phyloP scores from a whole-genome alignment of 2,888 invertebrate species.

The Gerris lacustris region DNA sequence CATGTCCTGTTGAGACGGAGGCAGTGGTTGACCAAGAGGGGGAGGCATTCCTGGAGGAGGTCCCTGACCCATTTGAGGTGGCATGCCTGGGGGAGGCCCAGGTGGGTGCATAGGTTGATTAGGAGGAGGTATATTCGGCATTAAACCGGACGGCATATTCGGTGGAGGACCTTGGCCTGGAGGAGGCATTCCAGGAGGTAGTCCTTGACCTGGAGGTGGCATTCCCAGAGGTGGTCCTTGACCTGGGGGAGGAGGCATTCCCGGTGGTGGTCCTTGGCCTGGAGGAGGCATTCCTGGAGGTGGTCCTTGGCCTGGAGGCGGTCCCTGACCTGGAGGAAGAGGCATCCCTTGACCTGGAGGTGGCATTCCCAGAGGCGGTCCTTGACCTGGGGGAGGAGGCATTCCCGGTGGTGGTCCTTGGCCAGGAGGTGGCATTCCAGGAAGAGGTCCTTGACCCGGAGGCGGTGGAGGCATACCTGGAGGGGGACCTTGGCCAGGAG shows the following conservation, averaged over 20 bases:
- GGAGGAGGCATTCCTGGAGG: slow-evolving; percentile 32
- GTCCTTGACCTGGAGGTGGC: slow-evolving; percentile 28
- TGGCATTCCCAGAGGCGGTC: slow-evolving; percentile 23
- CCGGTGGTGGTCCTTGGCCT: slow-evolving; percentile 35
- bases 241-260: slow-evolving; percentile 35
- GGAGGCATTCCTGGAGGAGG: neutral
- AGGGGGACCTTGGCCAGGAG: slow-evolving; percentile 22
- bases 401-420: neutral
- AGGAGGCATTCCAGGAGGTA: slow-evolving; percentile 26
- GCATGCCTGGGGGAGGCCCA: slow-evolving; percentile 10
- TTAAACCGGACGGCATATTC: slow-evolving; percentile 29
- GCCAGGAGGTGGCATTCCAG: slow-evolving; percentile 8
- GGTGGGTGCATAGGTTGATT: slow-evolving; percentile 7
- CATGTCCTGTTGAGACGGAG: neutral
- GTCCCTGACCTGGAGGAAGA: slow-evolving; percentile 32
- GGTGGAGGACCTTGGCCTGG: slow-evolving; percentile 24
- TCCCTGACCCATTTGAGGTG: slow-evolving; percentile 7
- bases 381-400: slow-evolving; percentile 21
- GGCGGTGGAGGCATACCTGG: slow-evolving; percentile 18
- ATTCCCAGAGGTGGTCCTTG: slow-evolving; percentile 25
- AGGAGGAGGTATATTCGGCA: slow-evolving; percentile 18
- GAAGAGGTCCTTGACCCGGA: slow-evolving; percentile 19
- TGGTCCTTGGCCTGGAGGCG: slow-evolving; percentile 37
- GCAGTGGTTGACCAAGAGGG: neutral
- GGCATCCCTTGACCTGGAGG: slow-evolving; percentile 25